Evolutionary conservation across 1,140 invertebrate genomes (phyloP).

Genomic region (Holcopasites calliopsidis): DNA sequence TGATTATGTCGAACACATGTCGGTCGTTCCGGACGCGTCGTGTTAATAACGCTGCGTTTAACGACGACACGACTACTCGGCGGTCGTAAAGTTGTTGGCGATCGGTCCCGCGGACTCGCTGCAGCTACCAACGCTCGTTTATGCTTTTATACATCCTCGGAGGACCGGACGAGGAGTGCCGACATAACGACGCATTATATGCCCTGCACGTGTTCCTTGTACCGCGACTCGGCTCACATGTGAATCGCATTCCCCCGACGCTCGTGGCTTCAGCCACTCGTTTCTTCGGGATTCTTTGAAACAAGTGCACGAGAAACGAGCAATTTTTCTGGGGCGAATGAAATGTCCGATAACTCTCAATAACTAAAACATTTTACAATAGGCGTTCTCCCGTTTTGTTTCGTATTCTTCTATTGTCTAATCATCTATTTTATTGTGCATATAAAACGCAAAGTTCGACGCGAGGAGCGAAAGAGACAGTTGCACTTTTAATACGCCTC

Average conservation of each 20-base stretch:
- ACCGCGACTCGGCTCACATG: slow-evolving; percentile 22
- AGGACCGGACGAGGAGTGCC: slow-evolving; percentile 39
- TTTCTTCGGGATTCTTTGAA: too few species aligned
- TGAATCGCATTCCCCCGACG: slow-evolving; percentile 23
- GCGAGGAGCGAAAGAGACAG: too few species aligned
- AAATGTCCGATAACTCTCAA: too few species aligned
- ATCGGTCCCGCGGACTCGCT: slow-evolving; percentile 9
- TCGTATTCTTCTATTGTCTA: too few species aligned
- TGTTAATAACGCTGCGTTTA: slow-evolving; percentile 1
- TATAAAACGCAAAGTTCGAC: too few species aligned
- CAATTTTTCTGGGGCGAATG: too few species aligned
- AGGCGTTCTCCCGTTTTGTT: too few species aligned
- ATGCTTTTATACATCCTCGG: slow-evolving; percentile 34
- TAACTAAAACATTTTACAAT: too few species aligned
- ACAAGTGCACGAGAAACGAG: too few species aligned
- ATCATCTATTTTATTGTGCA: too few species aligned
- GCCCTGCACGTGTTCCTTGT: slow-evolving; percentile 35
- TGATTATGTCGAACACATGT: not conserved
- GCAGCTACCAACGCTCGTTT: too few species aligned
- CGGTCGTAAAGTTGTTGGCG: slow-evolving; percentile 25
- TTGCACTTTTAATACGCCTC: slow-evolving; percentile 53
- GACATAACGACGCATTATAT: slow-evolving; percentile 43
- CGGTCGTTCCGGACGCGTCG: not conserved
- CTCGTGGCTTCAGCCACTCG: too few species aligned
- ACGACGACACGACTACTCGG: slow-evolving; percentile 11